A percentile compares a stretch with the other conserved stretches of the same genome.
These are phyloP conservation scores for Mesorhabditis spiculigera DNA, from an alignment of 2,888 invertebrate genomes.

Conservation along the genomic window DNA sequence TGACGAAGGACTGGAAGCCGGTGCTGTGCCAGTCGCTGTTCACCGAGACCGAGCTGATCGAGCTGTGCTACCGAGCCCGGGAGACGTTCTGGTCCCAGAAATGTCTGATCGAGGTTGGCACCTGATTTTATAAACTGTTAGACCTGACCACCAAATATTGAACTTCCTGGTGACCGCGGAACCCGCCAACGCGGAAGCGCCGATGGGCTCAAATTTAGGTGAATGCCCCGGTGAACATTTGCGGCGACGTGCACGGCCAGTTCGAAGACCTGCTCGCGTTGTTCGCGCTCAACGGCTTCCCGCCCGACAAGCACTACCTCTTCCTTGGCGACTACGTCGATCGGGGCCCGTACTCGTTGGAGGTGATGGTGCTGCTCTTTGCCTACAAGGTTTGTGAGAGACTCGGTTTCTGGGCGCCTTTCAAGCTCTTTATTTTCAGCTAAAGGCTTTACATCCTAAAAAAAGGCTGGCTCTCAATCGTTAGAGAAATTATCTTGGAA, in stretches of 20 bases:
- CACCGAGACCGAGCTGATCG: conserved; percentile 39
- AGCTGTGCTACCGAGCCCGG: conserved; percentile 43
- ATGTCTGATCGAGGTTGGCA: conserved; percentile 25
- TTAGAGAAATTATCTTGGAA: too few relatives aligned
- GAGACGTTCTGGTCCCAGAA: conserved; percentile 44
- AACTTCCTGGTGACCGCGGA: too few relatives aligned
- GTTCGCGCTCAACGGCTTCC: conserved; percentile 42
- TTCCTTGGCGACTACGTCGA: conserved; percentile 84
- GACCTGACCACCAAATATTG: too few relatives aligned
- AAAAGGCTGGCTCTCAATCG: too few relatives aligned
- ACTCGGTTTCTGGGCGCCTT: too few relatives aligned
- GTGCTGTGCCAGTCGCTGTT: conserved; percentile 38
- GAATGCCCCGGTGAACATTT: conserved; percentile 92
- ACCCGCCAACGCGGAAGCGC: neutral
- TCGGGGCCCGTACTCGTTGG: conserved; percentile 78
- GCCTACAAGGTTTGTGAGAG: conserved; percentile 81
- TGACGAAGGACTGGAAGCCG: conserved; percentile 30
- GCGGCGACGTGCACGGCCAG: conserved; percentile 98
- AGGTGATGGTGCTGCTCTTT: conserved; percentile 72
- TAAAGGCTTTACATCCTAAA: too few relatives aligned
- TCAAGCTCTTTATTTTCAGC: too few relatives aligned
- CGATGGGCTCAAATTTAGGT: conserved; percentile 63
- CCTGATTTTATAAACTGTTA: neutral
- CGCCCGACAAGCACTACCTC: too few relatives aligned
- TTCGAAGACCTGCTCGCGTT: conserved; percentile 63